Evolutionary conservation across 2,797 vertebrate genomes (phyloP).

Genomic region (Loris lydekkerianus): DNA sequence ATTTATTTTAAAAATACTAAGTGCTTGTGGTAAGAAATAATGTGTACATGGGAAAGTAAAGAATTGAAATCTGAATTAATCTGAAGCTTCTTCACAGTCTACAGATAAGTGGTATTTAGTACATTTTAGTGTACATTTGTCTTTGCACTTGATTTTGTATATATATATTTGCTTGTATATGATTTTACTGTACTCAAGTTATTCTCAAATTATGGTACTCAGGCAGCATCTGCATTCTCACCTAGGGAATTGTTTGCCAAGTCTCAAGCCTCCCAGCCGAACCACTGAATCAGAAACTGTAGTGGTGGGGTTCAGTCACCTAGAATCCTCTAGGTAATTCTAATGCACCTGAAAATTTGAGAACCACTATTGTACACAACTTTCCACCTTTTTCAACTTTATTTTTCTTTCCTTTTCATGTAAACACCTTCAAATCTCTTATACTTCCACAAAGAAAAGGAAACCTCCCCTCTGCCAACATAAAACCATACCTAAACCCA

Average conservation of each 20-base stretch:
- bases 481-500: background rate
- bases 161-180: background rate
- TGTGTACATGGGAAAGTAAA: background rate
- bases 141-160: background rate
- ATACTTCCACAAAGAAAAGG: conserved; percentile 14
- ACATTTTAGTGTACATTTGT: conserved; percentile 7
- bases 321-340: background rate
- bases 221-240: background rate
- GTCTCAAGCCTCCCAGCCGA: background rate
- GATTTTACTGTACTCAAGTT: conserved; percentile 3
- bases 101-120: background rate
- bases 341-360: background rate
- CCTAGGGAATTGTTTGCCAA: background rate
- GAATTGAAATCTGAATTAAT: background rate
- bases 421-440: background rate
- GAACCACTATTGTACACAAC: background rate
- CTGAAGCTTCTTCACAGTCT: background rate
- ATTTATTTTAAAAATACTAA: background rate
- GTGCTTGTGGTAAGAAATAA: background rate
- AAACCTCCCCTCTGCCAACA: background rate
- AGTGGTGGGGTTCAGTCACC: background rate
- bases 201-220: background rate
- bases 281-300: background rate
- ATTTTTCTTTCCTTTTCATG: background rate
- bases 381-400: background rate